These are phyloP conservation scores for Oscheius onirici DNA, from an alignment of 2,888 invertebrate genomes.

Conservation along the genomic window DNA sequence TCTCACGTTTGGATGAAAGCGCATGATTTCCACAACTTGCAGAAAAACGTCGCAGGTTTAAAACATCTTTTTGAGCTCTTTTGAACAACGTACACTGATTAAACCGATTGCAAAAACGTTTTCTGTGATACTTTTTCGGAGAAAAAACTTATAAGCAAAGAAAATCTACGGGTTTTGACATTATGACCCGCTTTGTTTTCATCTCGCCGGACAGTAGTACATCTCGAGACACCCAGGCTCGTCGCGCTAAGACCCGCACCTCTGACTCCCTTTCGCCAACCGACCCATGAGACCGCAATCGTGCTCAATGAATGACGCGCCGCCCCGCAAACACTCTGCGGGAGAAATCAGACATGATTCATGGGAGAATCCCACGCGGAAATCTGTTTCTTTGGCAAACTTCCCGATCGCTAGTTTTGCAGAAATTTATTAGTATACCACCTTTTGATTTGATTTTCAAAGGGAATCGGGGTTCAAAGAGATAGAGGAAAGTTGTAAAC, in stretches of 20 bases:
- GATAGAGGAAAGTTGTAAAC: too few relatives aligned
- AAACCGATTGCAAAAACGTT: too few relatives aligned
- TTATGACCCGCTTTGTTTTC: conserved; percentile 16
- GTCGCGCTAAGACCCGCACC: conserved; percentile 4
- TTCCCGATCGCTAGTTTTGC: too few relatives aligned
- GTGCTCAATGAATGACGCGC: conserved; percentile 13
- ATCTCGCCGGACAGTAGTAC: background rate
- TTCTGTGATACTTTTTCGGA: too few relatives aligned
- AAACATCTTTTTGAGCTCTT: background rate
- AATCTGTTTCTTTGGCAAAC: too few relatives aligned
- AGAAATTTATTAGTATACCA: too few relatives aligned
- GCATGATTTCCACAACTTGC: background rate
- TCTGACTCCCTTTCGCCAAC: background rate
- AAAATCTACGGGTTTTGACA: background rate
- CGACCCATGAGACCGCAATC: conserved; percentile 5
- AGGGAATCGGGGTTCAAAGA: too few relatives aligned
- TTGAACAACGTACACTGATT: background rate
- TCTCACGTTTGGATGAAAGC: conserved; percentile 1
- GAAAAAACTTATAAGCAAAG: too few relatives aligned
- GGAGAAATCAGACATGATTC: background rate
- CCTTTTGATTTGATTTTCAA: too few relatives aligned
- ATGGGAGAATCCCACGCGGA: background rate
- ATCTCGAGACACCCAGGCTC: background rate
- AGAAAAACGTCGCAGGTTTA: background rate
- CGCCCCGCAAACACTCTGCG: conserved; percentile 2